Percentiles rank a stretch among this genome's conserved stretches.
These are phyloP conservation scores for Drosophila parvula DNA, from an alignment of 1,140 invertebrate species.

Conservation along the genomic window DNA sequence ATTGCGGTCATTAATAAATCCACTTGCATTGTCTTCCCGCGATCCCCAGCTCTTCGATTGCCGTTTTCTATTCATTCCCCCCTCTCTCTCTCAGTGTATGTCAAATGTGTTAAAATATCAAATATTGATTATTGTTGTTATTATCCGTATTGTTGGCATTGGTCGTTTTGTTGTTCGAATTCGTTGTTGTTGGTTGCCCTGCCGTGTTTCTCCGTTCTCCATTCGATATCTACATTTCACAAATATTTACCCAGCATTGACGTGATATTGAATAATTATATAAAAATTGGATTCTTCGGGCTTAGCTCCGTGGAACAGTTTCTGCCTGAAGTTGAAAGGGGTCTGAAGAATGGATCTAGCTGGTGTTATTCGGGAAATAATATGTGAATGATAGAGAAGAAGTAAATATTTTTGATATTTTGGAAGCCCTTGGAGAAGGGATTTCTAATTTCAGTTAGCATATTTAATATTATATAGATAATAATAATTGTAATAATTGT, in stretches of 20 bases:
- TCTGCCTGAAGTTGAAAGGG: not conserved
- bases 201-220: constrained; percentile 47
- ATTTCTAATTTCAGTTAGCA: no score
- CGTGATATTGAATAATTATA: constrained; percentile 81
- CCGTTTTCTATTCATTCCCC: constrained; percentile 26
- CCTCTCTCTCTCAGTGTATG: constrained; percentile 29
- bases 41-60: constrained; percentile 33
- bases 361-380: not conserved
- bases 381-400: not conserved
- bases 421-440: no score
- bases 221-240: constrained; percentile 62
- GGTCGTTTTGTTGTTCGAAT: constrained; percentile 30
- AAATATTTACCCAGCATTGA: constrained; percentile 78
- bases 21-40: constrained; percentile 72
- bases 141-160: constrained; percentile 63
- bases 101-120: constrained; percentile 82
- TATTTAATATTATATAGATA: no score
- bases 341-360: not conserved
- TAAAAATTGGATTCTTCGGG: constrained; percentile 59
- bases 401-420: not conserved
- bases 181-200: constrained; percentile 35
- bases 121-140: constrained; percentile 81
- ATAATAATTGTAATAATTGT: no score
- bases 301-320: constrained; percentile 11
- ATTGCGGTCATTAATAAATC: constrained; percentile 82